Conservation (phyloP, 2,888 invertebrate species). For the Trichopoda pennipes region DNA sequence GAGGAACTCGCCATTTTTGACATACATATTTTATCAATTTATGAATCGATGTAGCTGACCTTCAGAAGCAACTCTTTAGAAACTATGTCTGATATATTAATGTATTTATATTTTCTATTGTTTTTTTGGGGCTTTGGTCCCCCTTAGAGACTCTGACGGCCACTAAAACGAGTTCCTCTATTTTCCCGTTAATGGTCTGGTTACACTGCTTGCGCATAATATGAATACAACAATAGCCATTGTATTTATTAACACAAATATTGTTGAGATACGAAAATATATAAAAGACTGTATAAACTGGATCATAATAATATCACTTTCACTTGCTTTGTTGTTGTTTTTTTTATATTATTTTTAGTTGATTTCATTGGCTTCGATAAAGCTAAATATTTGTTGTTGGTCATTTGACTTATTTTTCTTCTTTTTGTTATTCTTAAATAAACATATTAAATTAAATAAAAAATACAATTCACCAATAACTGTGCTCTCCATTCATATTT, state of each 20-base stretch:
- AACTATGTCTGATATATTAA: no score
- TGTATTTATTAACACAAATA: conserved; percentile 27
- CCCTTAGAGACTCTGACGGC: no score
- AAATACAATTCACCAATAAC: no score
- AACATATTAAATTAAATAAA: background rate
- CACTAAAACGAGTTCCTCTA: no score
- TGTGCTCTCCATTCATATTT: background rate
- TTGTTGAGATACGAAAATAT: conserved; percentile 14
- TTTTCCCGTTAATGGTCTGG: no score
- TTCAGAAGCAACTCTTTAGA: no score
- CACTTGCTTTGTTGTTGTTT: conserved; percentile 68
- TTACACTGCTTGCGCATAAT: conserved; percentile 8
- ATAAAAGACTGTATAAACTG: conserved; percentile 63
- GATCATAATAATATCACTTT: conserved; percentile 70
- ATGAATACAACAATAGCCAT: conserved; percentile 20
- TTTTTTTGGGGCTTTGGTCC: no score
- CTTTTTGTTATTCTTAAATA: conserved; percentile 1
- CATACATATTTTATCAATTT: no score
- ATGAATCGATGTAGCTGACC: no score
- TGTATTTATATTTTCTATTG: no score
- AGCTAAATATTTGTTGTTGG: conserved; percentile 31
- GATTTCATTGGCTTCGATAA: conserved; percentile 56
- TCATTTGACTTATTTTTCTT: conserved; percentile 33
- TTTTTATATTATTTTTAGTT: conserved; percentile 31
- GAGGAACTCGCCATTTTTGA: no score